Evolutionary conservation across 2,888 invertebrate species (phyloP).

Genomic region (Ornithoptera alexandrae): DNA sequence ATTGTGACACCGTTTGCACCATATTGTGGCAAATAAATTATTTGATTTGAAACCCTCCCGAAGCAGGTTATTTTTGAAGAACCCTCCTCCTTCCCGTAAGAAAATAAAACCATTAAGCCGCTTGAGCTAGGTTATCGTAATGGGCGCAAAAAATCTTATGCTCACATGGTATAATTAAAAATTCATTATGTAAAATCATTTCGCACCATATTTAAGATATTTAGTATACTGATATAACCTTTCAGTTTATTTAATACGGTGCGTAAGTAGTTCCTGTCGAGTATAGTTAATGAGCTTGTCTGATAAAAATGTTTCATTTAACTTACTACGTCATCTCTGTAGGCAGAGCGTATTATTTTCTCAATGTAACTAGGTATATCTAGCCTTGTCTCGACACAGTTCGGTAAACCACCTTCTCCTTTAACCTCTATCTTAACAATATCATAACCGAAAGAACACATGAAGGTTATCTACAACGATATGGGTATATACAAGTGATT

Average conservation of each 20-base stretch:
- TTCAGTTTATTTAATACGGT: neutral
- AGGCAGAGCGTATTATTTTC: conserved; percentile 53
- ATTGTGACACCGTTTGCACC: no score
- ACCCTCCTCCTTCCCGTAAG: no score
- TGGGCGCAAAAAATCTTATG: no score
- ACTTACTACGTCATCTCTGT: conserved; percentile 42
- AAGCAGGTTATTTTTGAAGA: no score
- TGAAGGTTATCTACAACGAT: conserved; percentile 51
- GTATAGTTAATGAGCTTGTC: no score
- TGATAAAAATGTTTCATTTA: no score
- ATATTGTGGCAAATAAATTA: no score
- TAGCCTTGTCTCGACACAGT: conserved; percentile 63
- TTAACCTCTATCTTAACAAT: conserved; percentile 61
- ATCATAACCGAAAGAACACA: conserved; percentile 69
- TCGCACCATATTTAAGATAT: neutral
- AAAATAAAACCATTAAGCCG: no score
- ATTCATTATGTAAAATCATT: neutral
- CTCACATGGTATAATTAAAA: no score
- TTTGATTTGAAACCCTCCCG: no score
- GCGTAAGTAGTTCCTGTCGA: neutral
- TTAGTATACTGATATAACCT: neutral
- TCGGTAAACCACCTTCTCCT: conserved; percentile 72
- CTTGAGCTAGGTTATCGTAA: no score
- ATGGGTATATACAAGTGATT: neutral
- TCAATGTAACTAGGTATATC: conserved; percentile 64